Base-by-base conservation (phyloP, 2,797 vertebrate species). In the Pseudomugil tenellus region DNA sequence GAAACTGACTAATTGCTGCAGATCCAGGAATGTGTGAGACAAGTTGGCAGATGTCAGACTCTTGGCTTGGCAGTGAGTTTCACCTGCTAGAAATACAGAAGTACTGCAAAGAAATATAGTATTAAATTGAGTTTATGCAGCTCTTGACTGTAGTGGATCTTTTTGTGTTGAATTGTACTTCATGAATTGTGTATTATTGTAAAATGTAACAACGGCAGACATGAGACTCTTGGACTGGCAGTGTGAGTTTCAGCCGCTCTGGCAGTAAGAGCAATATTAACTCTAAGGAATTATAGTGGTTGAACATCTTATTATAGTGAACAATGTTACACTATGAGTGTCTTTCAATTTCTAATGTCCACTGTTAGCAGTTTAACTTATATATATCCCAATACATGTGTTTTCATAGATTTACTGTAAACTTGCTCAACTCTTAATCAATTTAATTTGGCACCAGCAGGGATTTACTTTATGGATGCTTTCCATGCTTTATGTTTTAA, bases 181-280 rank as follows among this genome's bases (percentile, higher is more conserved):
- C 39, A 52, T 53, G 43, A 62, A 69, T 72, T 71, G 54, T 68
- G 57, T 70, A 51, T 73, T 21, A 53, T 68, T 23, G 70, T 69
- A 74, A 35, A 65, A 81, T 43, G 51, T 72, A 73, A 83, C 71
- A 72, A 84, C 86, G 85, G 90, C 89, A 87, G 91, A 90, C 88
- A 54, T 90, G 87, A 92, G 84, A 91, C 89, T 92, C 90, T 85
- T 89, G 84, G 84, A 90, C 75, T 90, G 91, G 91, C 91, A 92
- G 91, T 92, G 67, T 85, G 90, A 92, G 91, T 90, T 90, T 88
- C 89, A 89, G 88, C 84, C 61, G 81, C 89, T 83, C 86, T 87
- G 91, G 91, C 91, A 92, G 91, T 91, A 87, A 84, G 82, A 89
- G 74, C 72, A 80, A 83, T 69, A 77, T 71, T 70, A 82, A 78